Evolutionary conservation across 1,140 invertebrate species (phyloP).

Genomic region (Dendroctonus valens): DNA sequence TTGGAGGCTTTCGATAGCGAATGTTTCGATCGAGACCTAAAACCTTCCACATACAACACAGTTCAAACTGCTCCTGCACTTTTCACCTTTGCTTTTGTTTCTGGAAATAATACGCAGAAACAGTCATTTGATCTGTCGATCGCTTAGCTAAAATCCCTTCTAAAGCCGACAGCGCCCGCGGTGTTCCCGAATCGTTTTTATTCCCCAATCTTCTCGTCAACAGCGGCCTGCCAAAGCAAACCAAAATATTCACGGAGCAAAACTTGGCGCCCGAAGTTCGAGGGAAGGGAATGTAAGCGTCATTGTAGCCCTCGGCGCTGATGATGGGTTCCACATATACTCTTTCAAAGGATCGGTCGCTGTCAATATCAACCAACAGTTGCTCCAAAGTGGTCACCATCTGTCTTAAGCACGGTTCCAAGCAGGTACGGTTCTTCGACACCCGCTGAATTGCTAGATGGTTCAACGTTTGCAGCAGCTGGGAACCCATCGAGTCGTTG

Average conservation of each 20-base stretch:
- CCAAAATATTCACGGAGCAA: conserved; percentile 79
- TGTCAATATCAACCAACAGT: conserved; percentile 46
- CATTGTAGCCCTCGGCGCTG: conserved; percentile 59
- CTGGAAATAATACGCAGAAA: conserved; percentile 79
- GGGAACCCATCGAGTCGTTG: conserved; percentile 58
- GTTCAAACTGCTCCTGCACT: neutral
- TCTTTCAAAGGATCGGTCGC: conserved; percentile 36
- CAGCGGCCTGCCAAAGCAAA: conserved; percentile 80
- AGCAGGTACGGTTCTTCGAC: conserved; percentile 72
- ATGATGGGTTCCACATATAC: conserved; percentile 41
- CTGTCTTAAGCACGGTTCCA: conserved; percentile 77
- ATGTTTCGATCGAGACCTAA: conserved; percentile 35
- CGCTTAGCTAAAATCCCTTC: conserved; percentile 60
- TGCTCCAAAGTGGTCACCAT: conserved; percentile 69
- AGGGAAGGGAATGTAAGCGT: conserved; percentile 90
- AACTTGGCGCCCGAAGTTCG: conserved; percentile 91
- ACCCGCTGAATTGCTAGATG: conserved; percentile 73
- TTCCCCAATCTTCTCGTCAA: conserved; percentile 68
- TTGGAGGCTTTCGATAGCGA: conserved; percentile 37
- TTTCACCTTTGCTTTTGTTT: conserved; percentile 38
- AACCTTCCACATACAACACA: neutral
- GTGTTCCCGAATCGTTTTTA: conserved; percentile 70
- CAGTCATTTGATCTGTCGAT: conserved; percentile 56
- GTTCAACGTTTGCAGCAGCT: conserved; percentile 69
- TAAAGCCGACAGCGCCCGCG: conserved; percentile 75